phyloP scores from a whole-genome alignment of 2,797 vertebrate genomes.

The Gymnoscopelus braueri region DNA sequence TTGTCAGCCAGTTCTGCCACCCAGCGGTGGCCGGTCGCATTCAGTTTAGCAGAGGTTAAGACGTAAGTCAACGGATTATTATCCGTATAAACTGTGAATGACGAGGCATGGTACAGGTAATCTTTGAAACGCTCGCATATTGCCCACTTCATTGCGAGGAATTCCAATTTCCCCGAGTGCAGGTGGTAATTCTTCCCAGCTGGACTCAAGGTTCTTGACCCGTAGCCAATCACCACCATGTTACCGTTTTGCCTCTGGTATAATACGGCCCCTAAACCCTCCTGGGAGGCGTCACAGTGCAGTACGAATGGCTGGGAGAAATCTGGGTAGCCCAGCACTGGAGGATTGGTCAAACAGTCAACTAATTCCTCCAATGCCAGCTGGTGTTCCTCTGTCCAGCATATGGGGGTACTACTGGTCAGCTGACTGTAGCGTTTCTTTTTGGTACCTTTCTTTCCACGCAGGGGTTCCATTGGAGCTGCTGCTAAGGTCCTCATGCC shows the following conservation, averaged over 20 bases:
- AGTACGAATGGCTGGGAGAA: neutral
- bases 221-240: neutral
- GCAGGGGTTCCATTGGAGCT: neutral
- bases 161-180: neutral
- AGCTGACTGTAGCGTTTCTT: neutral
- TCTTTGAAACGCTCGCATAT: no score
- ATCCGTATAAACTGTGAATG: no score
- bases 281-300: conserved; percentile 2
- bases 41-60: no score
- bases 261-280: neutral
- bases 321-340: neutral
- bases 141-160: no score
- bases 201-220: neutral
- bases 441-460: neutral
- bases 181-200: neutral
- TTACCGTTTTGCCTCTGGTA: neutral
- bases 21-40: no score
- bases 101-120: no score
- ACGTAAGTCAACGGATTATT: no score
- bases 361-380: neutral
- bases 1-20: no score
- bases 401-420: neutral
- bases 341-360: neutral
- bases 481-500: neutral
- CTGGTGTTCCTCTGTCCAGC: neutral